Base-by-base conservation (phyloP, 1,140 invertebrate species). In the Bactericera cockerelli region DNA sequence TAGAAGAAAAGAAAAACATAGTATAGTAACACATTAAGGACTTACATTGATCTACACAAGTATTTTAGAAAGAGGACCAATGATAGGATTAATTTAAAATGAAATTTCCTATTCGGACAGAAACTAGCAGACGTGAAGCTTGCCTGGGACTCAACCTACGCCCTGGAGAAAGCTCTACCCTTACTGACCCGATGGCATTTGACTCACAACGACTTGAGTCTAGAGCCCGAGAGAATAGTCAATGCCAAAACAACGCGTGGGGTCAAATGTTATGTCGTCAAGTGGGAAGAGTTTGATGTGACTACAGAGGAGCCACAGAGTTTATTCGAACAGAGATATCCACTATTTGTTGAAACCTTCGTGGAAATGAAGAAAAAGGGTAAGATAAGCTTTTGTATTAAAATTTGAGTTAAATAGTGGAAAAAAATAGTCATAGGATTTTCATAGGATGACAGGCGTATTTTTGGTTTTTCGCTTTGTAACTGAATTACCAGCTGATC, bases 161-260 rank as follows among this genome's bases (percentile, higher is more conserved):
- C 81, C 38, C 80, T 87, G 59, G 78, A 82, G 63, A 90, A 90
- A 70, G 81, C 87, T 61, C 74, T 90, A 57, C 84, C 86, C 0
- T 67, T 92, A 13, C 67, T 85, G 2, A 87, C 83, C 1, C 76
- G 85, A 53, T 86, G 83, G 83, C 81, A 83, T 64, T 64, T 83
- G 33, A 38, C 71, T 54, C 70, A 79, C 68, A 63, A 62, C 28
- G 59, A 60, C 14, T 25, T 26, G 11, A 60, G 55, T 49, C 39
- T 68, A 26, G 28, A 55, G 55, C 59, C 65, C 14, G 56, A 57
- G 56, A 3, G 26, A 13, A 66, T 68, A n/a, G 24, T 67, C 14
- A 65, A 66, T 31, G 62, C 61, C 38, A 38, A 63, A 39, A 54
- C 57, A 38, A 56, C 58, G n/a, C 59, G 61, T 58, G 61, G 62